Conservation (phyloP, 2,888 invertebrate species). For the Epinotia ramella region DNA sequence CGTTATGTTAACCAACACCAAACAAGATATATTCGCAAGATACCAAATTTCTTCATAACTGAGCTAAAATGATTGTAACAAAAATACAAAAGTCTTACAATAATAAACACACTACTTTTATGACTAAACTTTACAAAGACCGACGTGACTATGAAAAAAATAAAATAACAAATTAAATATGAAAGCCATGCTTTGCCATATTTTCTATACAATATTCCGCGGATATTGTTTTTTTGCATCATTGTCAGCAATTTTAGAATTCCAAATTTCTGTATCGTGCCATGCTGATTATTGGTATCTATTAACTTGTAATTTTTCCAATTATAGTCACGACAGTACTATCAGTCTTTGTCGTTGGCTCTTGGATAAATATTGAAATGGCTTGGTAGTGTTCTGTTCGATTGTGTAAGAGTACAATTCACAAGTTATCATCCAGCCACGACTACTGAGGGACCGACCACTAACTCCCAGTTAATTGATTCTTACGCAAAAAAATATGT, state of each 20-base stretch:
- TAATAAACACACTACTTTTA: too few species aligned
- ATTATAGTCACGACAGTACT: constrained; percentile 42
- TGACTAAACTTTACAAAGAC: neutral
- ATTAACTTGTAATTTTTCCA: constrained; percentile 35
- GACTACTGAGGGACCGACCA: constrained; percentile 2
- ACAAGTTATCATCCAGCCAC: constrained; percentile 29
- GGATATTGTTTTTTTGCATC: constrained; percentile 1
- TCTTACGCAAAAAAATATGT: constrained; percentile 4
- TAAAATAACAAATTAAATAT: neutral
- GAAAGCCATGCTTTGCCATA: neutral
- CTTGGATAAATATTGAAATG: constrained; percentile 27
- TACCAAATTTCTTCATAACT: neutral
- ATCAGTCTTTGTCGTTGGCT: constrained; percentile 29
- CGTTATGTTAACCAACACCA: constrained; percentile 2
- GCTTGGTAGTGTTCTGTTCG: constrained; percentile 11
- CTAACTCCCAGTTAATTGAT: constrained; percentile 1
- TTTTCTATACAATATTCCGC: neutral
- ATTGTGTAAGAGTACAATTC: constrained; percentile 38
- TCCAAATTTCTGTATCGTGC: constrained; percentile 37
- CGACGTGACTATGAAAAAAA: neutral
- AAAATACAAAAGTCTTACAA: neutral
- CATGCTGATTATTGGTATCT: neutral
- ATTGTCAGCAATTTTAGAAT: constrained; percentile 11
- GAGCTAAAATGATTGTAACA: neutral
- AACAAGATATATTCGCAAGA: neutral